Evolutionary conservation across 37 sponge, comb jelly and placozoan genomes (phyloP).

Genomic region (Cladorhizidae sp.): DNA sequence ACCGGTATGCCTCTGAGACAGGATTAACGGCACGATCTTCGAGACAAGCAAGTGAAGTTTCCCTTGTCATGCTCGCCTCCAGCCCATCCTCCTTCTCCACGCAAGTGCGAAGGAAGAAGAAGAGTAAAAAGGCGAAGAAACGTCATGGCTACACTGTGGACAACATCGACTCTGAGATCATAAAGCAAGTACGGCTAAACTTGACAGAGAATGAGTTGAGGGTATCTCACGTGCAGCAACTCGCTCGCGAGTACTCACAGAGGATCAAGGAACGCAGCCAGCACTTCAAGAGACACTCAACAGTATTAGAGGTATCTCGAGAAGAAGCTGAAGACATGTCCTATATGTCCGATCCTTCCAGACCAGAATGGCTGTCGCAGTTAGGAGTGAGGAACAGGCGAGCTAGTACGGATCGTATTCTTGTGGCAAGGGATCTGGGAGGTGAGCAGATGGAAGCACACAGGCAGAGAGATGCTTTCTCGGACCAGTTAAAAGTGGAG

Average conservation of each 20-base stretch:
- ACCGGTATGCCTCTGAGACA: conserved; percentile 17
- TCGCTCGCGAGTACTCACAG: conserved; percentile 60
- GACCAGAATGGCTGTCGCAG: conserved; percentile 12
- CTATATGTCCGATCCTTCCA: background rate
- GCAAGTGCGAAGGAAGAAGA: background rate
- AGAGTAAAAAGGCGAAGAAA: conserved; percentile 8
- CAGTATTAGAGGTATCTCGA: background rate
- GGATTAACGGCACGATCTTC: conserved; percentile 7
- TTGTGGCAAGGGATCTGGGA: background rate
- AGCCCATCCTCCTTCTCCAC: background rate
- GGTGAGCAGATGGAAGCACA: background rate
- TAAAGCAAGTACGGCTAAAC: conserved; percentile 14
- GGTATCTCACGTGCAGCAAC: conserved; percentile 34
- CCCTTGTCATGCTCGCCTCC: background rate
- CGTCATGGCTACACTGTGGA: conserved; percentile 1
- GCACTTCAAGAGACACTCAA: conserved; percentile 5
- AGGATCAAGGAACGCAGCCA: conserved; percentile 21
- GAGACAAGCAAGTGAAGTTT: background rate
- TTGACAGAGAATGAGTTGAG: background rate
- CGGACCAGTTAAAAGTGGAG: too few species aligned
- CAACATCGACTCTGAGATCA: conserved; percentile 14
- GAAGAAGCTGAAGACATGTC: background rate
- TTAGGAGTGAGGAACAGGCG: conserved; percentile 19
- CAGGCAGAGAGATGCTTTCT: too few species aligned
- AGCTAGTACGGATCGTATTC: too few species aligned